These are phyloP conservation scores for Chaetophractus vellerosus DNA, from an alignment of 2,797 vertebrate species.

Conservation along the genomic window DNA sequence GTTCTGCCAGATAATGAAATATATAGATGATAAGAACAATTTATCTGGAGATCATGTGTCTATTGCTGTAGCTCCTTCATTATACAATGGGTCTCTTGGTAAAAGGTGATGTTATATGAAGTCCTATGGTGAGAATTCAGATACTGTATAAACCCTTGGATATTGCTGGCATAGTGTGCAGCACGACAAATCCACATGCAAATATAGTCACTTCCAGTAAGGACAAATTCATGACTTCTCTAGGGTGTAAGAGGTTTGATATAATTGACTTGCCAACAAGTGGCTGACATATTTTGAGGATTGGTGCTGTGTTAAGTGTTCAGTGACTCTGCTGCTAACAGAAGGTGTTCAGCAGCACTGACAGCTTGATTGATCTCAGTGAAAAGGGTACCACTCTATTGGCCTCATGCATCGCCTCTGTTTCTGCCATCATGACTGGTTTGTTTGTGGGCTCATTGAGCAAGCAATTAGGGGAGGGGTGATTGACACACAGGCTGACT, in stretches of 20 bases:
- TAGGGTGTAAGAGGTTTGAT: neutral
- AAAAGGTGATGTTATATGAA: neutral
- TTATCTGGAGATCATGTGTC: neutral
- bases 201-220: neutral
- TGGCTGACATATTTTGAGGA: neutral
- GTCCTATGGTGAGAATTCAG: neutral
- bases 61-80: neutral
- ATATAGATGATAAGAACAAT: neutral
- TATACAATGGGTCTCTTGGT: neutral
- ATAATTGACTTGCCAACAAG: neutral
- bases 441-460: neutral
- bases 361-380: neutral
- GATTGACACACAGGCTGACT: neutral
- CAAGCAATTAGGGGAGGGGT: neutral
- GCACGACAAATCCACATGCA: neutral
- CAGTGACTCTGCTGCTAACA: neutral
- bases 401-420: neutral
- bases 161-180: neutral
- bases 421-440: neutral
- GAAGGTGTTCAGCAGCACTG: neutral
- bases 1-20: neutral
- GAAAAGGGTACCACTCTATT: neutral
- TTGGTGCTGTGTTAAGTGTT: neutral
- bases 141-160: neutral
- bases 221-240: neutral